A percentile compares a stretch with the other conserved stretches of the same genome.
These are phyloP conservation scores for Amazona guildingii DNA, from an alignment of 2,113 vertebrate species.

Conservation along the genomic window DNA sequence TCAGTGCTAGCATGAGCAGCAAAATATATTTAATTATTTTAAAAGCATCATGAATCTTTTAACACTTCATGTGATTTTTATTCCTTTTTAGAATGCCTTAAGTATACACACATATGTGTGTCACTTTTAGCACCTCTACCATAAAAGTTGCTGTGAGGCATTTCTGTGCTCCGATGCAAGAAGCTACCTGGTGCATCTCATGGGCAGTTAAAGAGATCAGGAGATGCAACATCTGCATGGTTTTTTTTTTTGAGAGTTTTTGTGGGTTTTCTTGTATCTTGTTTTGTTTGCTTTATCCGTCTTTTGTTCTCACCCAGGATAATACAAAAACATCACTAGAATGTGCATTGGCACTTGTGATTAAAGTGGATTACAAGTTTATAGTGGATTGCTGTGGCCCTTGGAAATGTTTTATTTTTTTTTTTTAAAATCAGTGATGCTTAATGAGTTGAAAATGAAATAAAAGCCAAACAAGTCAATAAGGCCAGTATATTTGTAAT, in stretches of 20 bases:
- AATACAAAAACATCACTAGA: neutral
- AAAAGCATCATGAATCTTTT: neutral
- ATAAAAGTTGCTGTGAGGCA: neutral
- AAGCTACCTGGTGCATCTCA: neutral
- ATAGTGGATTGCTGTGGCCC: neutral
- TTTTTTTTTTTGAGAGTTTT: neutral
- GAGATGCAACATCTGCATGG: neutral
- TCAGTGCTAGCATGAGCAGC: neutral
- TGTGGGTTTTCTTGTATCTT: neutral
- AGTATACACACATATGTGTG: fast-evolving
- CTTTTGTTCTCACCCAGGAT: neutral
- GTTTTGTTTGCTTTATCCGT: neutral
- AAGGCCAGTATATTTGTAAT: neutral
- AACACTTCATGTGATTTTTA: neutral
- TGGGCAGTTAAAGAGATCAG: neutral
- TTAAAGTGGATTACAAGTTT: neutral
- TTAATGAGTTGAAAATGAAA: neutral
- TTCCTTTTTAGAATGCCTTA: neutral
- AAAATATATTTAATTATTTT: neutral
- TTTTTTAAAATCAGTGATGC: neutral
- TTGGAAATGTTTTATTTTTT: neutral
- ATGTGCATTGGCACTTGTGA: neutral
- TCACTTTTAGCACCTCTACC: neutral
- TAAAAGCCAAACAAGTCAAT: neutral
- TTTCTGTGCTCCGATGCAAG: neutral